Conservation (phyloP, 2,888 invertebrate species). For the Oxytorus armatus region DNA sequence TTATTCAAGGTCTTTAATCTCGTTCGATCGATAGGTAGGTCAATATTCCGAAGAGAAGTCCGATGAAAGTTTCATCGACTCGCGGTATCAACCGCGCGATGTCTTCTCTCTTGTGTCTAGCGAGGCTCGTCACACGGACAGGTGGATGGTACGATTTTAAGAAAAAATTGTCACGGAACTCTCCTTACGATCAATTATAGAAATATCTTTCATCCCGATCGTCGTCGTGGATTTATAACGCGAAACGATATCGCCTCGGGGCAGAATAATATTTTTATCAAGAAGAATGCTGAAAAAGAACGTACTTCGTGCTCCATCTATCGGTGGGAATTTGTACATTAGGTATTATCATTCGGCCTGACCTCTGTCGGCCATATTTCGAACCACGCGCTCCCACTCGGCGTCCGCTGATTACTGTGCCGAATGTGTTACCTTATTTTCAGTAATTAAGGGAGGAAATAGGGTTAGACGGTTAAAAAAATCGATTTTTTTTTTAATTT, state of each 20-base stretch:
- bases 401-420: too few species aligned
- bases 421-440: too few species aligned
- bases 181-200: constrained; percentile 32
- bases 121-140: constrained; percentile 1
- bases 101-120: constrained; percentile 21
- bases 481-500: too few species aligned
- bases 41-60: constrained; percentile 19
- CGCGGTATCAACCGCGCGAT: neutral
- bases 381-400: too few species aligned
- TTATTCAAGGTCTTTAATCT: neutral
- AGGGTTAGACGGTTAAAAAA: too few species aligned
- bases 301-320: neutral
- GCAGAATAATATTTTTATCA: neutral
- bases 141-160: constrained; percentile 15
- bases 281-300: neutral
- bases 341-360: too few species aligned
- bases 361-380: too few species aligned
- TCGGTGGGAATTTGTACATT: too few species aligned
- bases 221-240: neutral
- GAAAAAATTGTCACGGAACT: constrained; percentile 26
- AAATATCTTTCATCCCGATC: constrained; percentile 16
- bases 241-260: constrained; percentile 8
- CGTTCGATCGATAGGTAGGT: neutral
- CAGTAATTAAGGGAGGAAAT: too few species aligned
- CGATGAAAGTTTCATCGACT: constrained; percentile 15